These are phyloP conservation scores for Hetaerina americana DNA, from an alignment of 1,140 invertebrate species.

Conservation along the genomic window DNA sequence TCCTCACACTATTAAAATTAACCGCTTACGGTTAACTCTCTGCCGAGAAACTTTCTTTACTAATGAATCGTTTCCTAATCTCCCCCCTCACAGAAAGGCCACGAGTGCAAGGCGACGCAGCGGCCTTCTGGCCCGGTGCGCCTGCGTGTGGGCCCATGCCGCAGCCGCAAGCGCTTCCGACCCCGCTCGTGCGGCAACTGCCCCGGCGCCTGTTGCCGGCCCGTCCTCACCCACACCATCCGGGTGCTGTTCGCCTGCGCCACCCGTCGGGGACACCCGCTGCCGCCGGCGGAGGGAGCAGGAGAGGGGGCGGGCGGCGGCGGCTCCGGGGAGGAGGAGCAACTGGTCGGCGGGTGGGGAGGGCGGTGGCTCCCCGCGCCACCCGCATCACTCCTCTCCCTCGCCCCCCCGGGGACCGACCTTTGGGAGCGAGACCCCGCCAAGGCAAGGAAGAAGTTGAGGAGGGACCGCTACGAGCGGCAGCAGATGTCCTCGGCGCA, in stretches of 20 bases:
- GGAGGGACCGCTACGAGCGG: no score
- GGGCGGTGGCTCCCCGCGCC: not conserved
- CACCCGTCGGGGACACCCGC: not conserved
- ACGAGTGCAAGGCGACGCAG: conserved; percentile 49
- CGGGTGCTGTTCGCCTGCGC: conserved; percentile 32
- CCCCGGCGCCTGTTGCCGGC: conserved; percentile 38
- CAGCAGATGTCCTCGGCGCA: not conserved
- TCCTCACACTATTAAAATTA: no score
- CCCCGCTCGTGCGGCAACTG: conserved; percentile 50
- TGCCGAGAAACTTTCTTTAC: no score
- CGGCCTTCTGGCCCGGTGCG: conserved; percentile 34
- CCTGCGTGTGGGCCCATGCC: conserved; percentile 44
- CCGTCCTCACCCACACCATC: conserved; percentile 41
- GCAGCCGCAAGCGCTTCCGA: conserved; percentile 42
- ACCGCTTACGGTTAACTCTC: no score
- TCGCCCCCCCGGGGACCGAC: not conserved
- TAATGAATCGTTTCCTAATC: no score
- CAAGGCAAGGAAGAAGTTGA: not conserved
- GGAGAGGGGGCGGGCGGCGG: not conserved
- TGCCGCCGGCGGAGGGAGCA: not conserved
- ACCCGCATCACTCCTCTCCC: not conserved
- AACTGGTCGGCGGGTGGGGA: not conserved
- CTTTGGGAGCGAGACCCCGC: not conserved
- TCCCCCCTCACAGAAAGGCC: conserved; percentile 36
- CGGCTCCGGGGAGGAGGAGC: not conserved